Conservation (phyloP, 1,140 invertebrate species). For the Ctenoplectra terminalis region DNA sequence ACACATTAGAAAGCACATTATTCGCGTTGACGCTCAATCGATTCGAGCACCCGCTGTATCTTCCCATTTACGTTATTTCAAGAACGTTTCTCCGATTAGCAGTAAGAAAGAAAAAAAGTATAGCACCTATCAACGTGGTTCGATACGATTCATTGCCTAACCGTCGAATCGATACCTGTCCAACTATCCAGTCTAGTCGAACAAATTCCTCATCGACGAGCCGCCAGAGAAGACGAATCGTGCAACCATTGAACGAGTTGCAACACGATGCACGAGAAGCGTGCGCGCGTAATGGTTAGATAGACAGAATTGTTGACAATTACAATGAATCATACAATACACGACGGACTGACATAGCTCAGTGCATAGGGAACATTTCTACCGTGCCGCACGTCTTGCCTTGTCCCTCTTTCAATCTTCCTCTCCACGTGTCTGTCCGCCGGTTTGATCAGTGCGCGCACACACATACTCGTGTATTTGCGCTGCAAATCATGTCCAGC, state of each 20-base stretch:
- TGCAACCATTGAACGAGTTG: constrained; percentile 18
- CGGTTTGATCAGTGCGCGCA: neutral
- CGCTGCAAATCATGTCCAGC: constrained; percentile 68
- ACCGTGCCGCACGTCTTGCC: constrained; percentile 10
- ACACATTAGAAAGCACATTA: neutral
- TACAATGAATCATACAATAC: constrained; percentile 78
- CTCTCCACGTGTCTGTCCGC: constrained; percentile 1
- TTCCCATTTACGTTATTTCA: too few species aligned
- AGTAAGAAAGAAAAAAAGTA: neutral
- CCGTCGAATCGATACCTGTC: neutral
- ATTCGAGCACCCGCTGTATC: too few species aligned
- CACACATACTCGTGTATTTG: constrained; percentile 38
- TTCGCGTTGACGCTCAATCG: too few species aligned
- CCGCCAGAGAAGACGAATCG: neutral
- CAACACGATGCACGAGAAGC: constrained; percentile 10
- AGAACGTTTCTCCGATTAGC: too few species aligned
- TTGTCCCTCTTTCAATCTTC: constrained; percentile 8
- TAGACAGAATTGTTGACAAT: constrained; percentile 73
- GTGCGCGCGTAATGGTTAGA: constrained; percentile 44
- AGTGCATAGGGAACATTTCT: constrained; percentile 31
- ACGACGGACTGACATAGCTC: constrained; percentile 48
- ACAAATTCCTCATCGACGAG: constrained; percentile 25
- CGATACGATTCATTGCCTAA: neutral
- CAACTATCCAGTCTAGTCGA: neutral
- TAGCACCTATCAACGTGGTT: neutral